Percentiles rank a stretch among this genome's conserved stretches.
phyloP scores from a whole-genome alignment of 2,888 invertebrate species.

The Drosophila greeni region DNA sequence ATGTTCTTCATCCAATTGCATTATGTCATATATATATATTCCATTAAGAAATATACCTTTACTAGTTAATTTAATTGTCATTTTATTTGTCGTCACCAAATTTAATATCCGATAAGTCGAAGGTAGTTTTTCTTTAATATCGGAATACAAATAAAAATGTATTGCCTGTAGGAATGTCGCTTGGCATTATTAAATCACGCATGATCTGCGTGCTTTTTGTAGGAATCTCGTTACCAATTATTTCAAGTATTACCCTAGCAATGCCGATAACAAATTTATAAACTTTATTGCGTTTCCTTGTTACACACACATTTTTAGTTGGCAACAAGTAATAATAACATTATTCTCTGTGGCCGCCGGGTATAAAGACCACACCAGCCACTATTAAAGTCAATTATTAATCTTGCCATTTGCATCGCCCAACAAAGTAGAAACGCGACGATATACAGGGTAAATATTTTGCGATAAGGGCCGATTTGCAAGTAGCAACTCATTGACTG shows the following conservation, averaged over 20 bases:
- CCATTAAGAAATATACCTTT: not conserved
- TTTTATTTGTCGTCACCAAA: not conserved
- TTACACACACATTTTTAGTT: not conserved
- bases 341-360: not conserved
- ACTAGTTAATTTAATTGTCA: not conserved
- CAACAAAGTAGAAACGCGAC: not conserved
- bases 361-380: not conserved
- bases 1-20: not conserved
- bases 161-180: not conserved
- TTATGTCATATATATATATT: not conserved
- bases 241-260: not conserved
- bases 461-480: constrained; percentile 19
- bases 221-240: too few relatives aligned
- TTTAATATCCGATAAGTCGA: not conserved
- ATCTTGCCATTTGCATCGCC: constrained; percentile 15
- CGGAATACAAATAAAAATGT: too few relatives aligned
- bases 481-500: constrained; percentile 23
- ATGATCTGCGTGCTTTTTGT: too few relatives aligned
- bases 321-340: not conserved
- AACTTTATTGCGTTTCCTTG: not conserved
- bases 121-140: not conserved
- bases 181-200: too few relatives aligned
- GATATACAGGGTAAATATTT: not conserved
- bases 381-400: constrained; percentile 16
- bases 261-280: not conserved